Percentiles rank a stretch among this genome's conserved stretches.
Evolutionary conservation across 2,888 invertebrate species (phyloP).

Genomic region (Lasioglossum vierecki): DNA sequence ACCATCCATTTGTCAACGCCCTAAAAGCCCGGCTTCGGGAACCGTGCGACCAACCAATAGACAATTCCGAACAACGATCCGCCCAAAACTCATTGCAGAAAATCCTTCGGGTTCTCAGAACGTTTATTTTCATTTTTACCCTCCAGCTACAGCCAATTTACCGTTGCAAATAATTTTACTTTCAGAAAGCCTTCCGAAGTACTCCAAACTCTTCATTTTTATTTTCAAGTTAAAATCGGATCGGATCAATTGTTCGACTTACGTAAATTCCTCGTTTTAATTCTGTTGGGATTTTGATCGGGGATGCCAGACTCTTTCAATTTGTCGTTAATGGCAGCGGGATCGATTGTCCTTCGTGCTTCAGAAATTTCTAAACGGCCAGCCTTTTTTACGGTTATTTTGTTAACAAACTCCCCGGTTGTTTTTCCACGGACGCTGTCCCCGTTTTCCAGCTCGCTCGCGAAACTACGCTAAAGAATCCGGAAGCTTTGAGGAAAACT

Average conservation of each 20-base stretch:
- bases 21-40: slow-evolving; percentile 1
- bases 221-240: neutral
- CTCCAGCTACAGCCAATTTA: neutral
- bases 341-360: neutral
- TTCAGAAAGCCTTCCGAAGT: neutral
- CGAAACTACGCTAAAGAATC: neutral
- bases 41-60: neutral
- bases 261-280: neutral
- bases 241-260: neutral
- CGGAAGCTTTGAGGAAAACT: neutral
- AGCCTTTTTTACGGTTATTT: neutral
- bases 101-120: neutral
- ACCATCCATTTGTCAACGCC: slow-evolving; percentile 27
- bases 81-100: neutral
- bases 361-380: neutral
- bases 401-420: neutral
- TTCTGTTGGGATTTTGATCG: neutral
- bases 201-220: neutral
- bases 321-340: neutral
- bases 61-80: slow-evolving; percentile 1
- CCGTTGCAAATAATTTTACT: neutral
- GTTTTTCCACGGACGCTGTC: neutral
- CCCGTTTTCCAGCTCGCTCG: neutral
- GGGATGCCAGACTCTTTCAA: neutral
- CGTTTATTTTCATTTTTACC: neutral